phyloP scores from a whole-genome alignment of 2,113 vertebrate genomes.

The Himantopus leucocephalus region DNA sequence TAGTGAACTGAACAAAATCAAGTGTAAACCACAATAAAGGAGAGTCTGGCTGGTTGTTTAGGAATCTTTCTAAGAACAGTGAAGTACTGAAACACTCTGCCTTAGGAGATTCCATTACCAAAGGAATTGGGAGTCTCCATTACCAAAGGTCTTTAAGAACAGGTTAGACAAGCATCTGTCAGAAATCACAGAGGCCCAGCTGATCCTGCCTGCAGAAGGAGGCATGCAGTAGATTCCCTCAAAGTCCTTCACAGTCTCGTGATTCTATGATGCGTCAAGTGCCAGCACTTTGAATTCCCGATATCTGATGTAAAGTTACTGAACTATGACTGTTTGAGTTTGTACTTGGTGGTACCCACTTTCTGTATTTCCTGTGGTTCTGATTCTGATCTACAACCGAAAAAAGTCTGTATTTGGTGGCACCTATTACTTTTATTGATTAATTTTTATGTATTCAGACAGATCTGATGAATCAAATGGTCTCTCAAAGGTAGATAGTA shows the following conservation, averaged over 20 bases:
- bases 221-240: not conserved
- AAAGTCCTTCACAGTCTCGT: not conserved
- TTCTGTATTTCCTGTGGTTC: not conserved
- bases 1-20: not conserved
- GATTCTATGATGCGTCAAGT: not conserved
- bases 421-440: not conserved
- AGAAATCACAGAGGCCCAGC: not conserved
- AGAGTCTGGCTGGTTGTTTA: not conserved
- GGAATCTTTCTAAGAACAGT: not conserved
- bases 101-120: not conserved
- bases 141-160: not conserved
- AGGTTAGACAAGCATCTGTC: not conserved
- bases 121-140: not conserved
- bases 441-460: not conserved
- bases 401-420: not conserved
- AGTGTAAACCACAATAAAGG: not conserved
- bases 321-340: not conserved
- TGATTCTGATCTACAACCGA: not conserved
- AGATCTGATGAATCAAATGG: not conserved
- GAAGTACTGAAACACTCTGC: not conserved
- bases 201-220: not conserved
- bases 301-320: not conserved
- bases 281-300: not conserved
- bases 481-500: not conserved
- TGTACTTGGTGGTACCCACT: not conserved